These are phyloP conservation scores for Acanthosepion pharaonis DNA, from an alignment of 2,888 invertebrate genomes.

Conservation along the genomic window DNA sequence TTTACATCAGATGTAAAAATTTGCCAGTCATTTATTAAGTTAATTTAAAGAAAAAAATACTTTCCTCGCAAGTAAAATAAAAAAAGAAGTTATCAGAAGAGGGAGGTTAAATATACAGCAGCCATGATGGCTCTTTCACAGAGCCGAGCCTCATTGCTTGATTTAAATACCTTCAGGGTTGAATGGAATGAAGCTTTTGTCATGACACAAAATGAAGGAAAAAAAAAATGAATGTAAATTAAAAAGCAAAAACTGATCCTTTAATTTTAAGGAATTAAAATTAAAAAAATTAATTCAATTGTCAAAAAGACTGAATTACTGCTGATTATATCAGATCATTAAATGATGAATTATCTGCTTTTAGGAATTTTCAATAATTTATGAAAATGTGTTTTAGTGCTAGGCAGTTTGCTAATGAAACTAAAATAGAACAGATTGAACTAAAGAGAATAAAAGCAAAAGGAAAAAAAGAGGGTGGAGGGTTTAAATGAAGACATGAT, in stretches of 20 bases:
- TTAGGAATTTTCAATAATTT: background rate
- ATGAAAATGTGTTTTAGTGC: background rate
- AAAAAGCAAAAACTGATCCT: background rate
- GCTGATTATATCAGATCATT: background rate
- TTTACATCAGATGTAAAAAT: background rate
- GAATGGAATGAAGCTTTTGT: background rate
- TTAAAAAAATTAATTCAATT: background rate
- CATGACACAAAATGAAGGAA: background rate
- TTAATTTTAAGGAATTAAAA: constrained; percentile 21
- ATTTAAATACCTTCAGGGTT: background rate
- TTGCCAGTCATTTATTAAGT: background rate
- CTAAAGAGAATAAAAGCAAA: background rate
- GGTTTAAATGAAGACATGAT: background rate
- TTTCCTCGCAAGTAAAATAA: background rate
- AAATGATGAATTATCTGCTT: background rate
- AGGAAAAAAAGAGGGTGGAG: background rate
- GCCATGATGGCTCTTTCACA: background rate
- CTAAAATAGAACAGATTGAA: background rate
- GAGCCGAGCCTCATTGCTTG: background rate
- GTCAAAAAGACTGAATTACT: constrained; percentile 4
- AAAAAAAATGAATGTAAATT: background rate
- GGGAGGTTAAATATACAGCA: background rate
- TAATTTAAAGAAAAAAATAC: background rate
- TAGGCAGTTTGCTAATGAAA: background rate
- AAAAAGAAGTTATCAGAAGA: background rate